Evolutionary conservation across 2,113 vertebrate species (phyloP).

Genomic region (Thryonomys swinderianus): DNA sequence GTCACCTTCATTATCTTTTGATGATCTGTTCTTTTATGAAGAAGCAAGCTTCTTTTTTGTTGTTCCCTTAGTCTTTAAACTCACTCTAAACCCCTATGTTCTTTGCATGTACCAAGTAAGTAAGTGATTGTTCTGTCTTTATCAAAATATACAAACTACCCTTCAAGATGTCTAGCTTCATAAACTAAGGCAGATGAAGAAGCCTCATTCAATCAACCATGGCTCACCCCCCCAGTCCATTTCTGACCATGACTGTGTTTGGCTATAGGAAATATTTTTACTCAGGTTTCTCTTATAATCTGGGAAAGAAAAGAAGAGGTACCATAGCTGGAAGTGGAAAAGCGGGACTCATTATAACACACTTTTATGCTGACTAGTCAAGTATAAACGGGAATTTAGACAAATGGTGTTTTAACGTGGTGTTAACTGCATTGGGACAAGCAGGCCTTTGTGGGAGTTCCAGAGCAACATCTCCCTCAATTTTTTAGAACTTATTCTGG

Average conservation of each 20-base stretch:
- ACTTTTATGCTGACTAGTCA: background rate
- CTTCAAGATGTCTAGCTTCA: background rate
- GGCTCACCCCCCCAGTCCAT: background rate
- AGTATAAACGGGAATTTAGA: background rate
- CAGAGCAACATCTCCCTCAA: background rate
- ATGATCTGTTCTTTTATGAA: background rate
- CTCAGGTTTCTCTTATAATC: background rate
- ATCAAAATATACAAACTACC: background rate
- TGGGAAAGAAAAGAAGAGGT: background rate
- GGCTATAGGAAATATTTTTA: conserved; percentile 14
- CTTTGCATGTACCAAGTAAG: background rate
- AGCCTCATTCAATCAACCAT: background rate
- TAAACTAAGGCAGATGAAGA: background rate
- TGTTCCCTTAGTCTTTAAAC: background rate
- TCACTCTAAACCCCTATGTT: background rate
- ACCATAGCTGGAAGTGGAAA: background rate
- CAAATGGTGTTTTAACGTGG: background rate
- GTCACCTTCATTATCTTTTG: background rate
- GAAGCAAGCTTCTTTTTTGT: background rate
- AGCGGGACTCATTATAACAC: background rate
- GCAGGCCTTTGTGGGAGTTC: background rate
- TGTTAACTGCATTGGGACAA: background rate
- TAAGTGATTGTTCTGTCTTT: background rate
- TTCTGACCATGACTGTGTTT: background rate
- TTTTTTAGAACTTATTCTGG: background rate